Evolutionary conservation across 2,797 vertebrate species (phyloP), one percentile per base, ranked within the genome.

Genomic region (Nyctibius grandis): DNA sequence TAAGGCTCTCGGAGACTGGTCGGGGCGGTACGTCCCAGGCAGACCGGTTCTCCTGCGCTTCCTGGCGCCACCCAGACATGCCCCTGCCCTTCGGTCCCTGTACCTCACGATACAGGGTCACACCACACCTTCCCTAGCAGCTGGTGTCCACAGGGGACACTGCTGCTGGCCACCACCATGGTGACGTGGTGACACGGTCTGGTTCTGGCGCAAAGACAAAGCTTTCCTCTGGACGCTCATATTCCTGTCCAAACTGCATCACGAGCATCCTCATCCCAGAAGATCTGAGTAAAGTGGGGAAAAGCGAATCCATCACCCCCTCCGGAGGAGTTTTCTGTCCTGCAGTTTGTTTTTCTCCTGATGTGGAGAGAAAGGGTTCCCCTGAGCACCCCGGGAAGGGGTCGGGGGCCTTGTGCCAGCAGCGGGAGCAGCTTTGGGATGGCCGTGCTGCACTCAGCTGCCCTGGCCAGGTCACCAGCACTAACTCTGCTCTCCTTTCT

Each of bases 131-230:
- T 59, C 45, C 22, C 33, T 9, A 69, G 60, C 60, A 74, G 51
- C 34, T 1, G 1, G 15, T 38, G 36, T 73, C 44, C 0, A 0
- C 44, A 42, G 51, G 28, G 63, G 25, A 81, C 56, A 16, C 42
- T 74, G 47, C 61, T 88, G 68, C 50, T 81, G 78, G 29, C 44
- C 54, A 40, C 53, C 72, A 26, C 60, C 60, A 18, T 11, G 29
- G 38, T n/a, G 56, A 26, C 31, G 15, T 9, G 5, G 38, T 81
- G 45, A 51, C 38, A 10, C 9, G 34, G 85, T 25, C 40, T 2
- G 1, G 10, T 48, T 45, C 74, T 56, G 54, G 9, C 7, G 13
- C 4, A 10, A 42, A 77, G 33, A 69, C 33, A 61, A 74, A 59
- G 57, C 53, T 53, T 80, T 76, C 12, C 64, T 59, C 40, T 9